Percentiles rank a stretch among this genome's conserved stretches.
These are phyloP conservation scores for Chlorospingus flavigularis DNA, from an alignment of 2,797 vertebrate species.

Conservation along the genomic window DNA sequence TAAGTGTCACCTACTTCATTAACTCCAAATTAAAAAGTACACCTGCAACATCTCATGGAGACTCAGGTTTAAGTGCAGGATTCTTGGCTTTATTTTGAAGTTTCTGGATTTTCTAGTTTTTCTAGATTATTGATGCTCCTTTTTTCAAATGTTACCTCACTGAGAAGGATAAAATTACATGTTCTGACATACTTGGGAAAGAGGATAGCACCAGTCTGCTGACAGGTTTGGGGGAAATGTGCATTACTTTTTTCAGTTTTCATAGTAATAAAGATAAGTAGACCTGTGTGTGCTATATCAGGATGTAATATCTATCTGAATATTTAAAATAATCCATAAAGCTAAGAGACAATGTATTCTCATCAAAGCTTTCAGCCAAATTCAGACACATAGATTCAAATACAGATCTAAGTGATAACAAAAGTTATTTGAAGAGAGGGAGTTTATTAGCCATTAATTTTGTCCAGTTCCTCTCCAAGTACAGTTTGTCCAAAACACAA, in stretches of 20 bases:
- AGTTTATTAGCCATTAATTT: neutral
- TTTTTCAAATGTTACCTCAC: neutral
- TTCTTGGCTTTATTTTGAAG: neutral
- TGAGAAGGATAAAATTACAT: neutral
- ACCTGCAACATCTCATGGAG: neutral
- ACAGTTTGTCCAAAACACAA: neutral
- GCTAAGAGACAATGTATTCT: neutral
- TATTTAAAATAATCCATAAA: neutral
- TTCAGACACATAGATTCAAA: neutral
- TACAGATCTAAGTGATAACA: neutral
- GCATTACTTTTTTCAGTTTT: neutral
- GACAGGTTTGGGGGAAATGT: neutral
- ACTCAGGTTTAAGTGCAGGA: neutral
- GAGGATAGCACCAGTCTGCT: neutral
- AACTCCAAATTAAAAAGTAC: neutral
- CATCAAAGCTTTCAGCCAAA: neutral
- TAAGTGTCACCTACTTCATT: neutral
- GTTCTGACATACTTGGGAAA: neutral
- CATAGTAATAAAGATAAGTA: neutral
- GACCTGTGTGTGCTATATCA: rapidly evolving
- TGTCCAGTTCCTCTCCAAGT: neutral
- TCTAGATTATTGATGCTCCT: neutral
- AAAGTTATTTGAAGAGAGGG: neutral
- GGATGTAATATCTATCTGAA: neutral
- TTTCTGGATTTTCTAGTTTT: neutral